A percentile compares a stretch with the other conserved stretches of the same genome.
Evolutionary conservation across 2,113 vertebrate species (phyloP).

Genomic region (Rhinolophus sinicus): DNA sequence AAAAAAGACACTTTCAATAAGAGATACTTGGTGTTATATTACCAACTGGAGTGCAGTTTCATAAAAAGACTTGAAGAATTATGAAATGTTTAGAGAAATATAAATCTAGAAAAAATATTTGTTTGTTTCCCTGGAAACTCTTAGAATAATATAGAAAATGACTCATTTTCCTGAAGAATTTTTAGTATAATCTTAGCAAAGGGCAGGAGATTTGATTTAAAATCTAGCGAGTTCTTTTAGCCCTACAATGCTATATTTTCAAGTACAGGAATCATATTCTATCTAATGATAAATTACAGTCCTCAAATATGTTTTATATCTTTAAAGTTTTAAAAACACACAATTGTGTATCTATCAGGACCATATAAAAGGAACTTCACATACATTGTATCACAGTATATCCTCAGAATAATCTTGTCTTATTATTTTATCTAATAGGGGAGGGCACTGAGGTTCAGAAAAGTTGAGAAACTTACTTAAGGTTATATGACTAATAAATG

Average conservation of each 20-base stretch:
- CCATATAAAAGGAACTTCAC: background rate
- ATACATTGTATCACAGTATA: background rate
- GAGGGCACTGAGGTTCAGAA: background rate
- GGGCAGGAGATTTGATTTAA: background rate
- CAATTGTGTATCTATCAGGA: background rate
- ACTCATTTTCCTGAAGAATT: background rate
- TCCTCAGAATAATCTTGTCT: background rate
- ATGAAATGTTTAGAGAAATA: background rate
- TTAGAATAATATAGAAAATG: background rate
- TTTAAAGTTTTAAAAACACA: constrained; percentile 15
- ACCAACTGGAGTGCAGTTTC: background rate
- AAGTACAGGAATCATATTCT: background rate
- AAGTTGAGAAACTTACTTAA: background rate
- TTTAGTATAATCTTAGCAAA: background rate
- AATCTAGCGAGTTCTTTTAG: background rate
- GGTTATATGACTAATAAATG: background rate
- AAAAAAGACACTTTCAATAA: background rate
- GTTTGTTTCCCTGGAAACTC: background rate
- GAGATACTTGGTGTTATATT: background rate
- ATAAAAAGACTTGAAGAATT: background rate
- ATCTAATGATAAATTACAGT: background rate
- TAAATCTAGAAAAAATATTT: background rate
- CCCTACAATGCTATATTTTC: background rate
- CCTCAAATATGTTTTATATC: background rate
- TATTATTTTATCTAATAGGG: background rate